Percentiles rank a stretch among this genome's conserved stretches.
phyloP scores from a whole-genome alignment of 2,888 invertebrate genomes.

The Tinea trinotella region DNA sequence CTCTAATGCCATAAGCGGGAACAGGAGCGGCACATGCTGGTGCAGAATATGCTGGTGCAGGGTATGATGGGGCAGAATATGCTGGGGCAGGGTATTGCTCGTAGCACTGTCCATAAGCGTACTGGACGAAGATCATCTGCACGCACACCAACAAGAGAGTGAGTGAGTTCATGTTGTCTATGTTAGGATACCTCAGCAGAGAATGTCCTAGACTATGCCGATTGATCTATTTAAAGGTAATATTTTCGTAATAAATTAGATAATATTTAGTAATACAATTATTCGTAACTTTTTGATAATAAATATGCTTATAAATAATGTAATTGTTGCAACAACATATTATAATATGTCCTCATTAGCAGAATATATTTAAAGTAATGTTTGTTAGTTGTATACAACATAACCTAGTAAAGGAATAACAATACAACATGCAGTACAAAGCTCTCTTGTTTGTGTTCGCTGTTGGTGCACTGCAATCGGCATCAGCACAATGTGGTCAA shows the following conservation, averaged over 20 bases:
- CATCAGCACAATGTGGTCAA: neutral
- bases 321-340: neutral
- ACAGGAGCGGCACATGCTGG: neutral
- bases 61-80: constrained; percentile 1
- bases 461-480: neutral
- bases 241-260: neutral
- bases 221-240: neutral
- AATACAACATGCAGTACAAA: constrained; percentile 10
- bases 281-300: neutral
- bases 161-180: constrained; percentile 19
- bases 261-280: neutral
- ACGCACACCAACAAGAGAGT: constrained; percentile 16
- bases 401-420: neutral
- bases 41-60: too few species aligned
- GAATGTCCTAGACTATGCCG: neutral
- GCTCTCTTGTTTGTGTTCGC: neutral
- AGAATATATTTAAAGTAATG: constrained; percentile 2
- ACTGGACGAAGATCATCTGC: constrained; percentile 12
- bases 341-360: neutral
- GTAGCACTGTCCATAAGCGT: constrained; percentile 3
- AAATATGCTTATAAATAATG: neutral
- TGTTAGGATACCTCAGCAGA: neutral
- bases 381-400: neutral
- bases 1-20: neutral
- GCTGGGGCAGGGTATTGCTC: neutral